phyloP scores from a whole-genome alignment of 2,888 invertebrate genomes.

The Oscheius sp. region DNA sequence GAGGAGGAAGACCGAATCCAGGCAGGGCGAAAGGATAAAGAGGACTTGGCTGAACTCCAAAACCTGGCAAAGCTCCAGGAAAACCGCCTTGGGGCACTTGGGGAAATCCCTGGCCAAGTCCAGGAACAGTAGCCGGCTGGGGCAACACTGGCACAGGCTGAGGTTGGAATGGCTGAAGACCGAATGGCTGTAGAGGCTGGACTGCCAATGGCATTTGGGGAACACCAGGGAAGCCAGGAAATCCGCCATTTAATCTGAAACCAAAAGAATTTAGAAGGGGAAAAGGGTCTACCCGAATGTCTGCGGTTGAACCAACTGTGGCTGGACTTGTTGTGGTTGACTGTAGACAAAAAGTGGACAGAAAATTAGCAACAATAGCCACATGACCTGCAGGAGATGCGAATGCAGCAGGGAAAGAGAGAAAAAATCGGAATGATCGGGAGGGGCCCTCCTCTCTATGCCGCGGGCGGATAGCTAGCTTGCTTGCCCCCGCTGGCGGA shows the following conservation, averaged over 20 bases:
- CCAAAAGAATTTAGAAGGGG: background rate
- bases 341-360: background rate
- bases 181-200: background rate
- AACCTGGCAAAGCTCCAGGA: background rate
- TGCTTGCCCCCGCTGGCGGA: background rate
- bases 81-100: background rate
- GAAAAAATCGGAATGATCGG: constrained; percentile 28
- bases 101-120: no score
- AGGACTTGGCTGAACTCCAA: background rate
- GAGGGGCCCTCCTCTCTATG: background rate
- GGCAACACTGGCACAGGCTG: background rate
- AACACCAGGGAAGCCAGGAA: background rate
- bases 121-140: background rate
- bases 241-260: background rate
- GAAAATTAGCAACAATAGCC: background rate
- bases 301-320: background rate
- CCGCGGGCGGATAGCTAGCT: no score
- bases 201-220: background rate
- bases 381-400: background rate
- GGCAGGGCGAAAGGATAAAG: background rate
- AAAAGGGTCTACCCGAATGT: background rate
- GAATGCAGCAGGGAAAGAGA: background rate
- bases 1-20: background rate
- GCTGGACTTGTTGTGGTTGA: background rate
- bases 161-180: background rate